Evolutionary conservation across 2,113 vertebrate species (phyloP).

Genomic region (Coptodon rendalli): DNA sequence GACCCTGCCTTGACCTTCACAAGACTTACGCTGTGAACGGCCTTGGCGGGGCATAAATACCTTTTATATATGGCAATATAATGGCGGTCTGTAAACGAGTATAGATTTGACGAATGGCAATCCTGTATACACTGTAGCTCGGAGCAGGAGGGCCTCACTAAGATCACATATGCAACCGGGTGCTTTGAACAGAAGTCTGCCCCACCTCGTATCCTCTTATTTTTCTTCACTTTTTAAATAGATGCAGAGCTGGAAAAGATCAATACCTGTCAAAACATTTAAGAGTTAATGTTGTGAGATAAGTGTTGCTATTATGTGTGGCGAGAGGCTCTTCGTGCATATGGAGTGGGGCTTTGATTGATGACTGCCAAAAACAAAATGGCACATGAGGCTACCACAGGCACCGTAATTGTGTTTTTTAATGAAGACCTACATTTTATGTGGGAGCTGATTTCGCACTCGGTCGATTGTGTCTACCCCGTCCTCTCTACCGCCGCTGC

Average conservation of each 20-base stretch:
- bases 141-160: not conserved
- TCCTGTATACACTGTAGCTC: not conserved
- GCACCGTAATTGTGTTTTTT: constrained; percentile 60
- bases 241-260: constrained; percentile 1
- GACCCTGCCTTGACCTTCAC: constrained; percentile 64
- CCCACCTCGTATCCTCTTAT: not conserved
- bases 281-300: constrained; percentile 51
- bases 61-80: constrained; percentile 36
- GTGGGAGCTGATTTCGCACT: constrained; percentile 53
- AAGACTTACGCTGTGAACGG: constrained; percentile 23
- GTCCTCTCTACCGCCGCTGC: not conserved
- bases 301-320: constrained; percentile 43
- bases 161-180: not conserved
- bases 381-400: constrained; percentile 43
- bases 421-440: constrained; percentile 59
- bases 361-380: constrained; percentile 60
- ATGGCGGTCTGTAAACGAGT: constrained; percentile 3
- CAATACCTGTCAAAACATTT: constrained; percentile 48
- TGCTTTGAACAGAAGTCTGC: not conserved
- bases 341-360: constrained; percentile 53
- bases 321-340: constrained; percentile 29
- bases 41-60: constrained; percentile 45
- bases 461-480: constrained; percentile 33
- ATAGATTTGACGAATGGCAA: constrained; percentile 1
- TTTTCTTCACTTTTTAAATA: not conserved